These are phyloP conservation scores for Salvelinus sp. DNA, from an alignment of 2,113 vertebrate species.

Conservation along the genomic window DNA sequence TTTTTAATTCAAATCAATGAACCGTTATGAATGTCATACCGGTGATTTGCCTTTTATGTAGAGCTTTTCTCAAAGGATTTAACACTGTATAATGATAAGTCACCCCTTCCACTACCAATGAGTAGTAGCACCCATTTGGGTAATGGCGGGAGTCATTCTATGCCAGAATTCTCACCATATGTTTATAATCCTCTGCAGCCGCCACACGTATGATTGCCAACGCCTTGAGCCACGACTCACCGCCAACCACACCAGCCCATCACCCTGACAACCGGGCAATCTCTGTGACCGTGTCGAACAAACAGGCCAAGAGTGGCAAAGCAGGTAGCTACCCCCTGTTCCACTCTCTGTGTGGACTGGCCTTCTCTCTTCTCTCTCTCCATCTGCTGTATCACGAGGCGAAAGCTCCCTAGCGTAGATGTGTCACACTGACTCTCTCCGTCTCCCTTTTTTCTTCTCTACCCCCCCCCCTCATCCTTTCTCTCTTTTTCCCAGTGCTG, in stretches of 20 bases:
- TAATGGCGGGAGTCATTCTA: background rate
- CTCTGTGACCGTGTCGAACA: conserved; percentile 90
- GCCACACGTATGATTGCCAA: conserved; percentile 94
- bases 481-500: conserved; percentile 55
- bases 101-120: no score
- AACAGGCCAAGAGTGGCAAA: conserved; percentile 78
- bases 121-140: no score
- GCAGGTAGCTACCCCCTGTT: conserved; percentile 64
- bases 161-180: no score
- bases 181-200: conserved; percentile 63
- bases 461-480: background rate
- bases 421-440: background rate
- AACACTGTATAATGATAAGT: no score
- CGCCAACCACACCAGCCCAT: conserved; percentile 77
- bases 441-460: no score
- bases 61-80: no score
- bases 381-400: no score
- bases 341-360: background rate
- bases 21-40: background rate
- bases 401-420: background rate
- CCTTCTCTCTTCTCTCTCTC: background rate
- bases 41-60: background rate
- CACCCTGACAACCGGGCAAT: conserved; percentile 80
- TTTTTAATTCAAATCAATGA: background rate
- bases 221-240: conserved; percentile 86